Evolutionary conservation across 2,888 invertebrate species (phyloP).

Genomic region (Hirudinaria manillensis): DNA sequence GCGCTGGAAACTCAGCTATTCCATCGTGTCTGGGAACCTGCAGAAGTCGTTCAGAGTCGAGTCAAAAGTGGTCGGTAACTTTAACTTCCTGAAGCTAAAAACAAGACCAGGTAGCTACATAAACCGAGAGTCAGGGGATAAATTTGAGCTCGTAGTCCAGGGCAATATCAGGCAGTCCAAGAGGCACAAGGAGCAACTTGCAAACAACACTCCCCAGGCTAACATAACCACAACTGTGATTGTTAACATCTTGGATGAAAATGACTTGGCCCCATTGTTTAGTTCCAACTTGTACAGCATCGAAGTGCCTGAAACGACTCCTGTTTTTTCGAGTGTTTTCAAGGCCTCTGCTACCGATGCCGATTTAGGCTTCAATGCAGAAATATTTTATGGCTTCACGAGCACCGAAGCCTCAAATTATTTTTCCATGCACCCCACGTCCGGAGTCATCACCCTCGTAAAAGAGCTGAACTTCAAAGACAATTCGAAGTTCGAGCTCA

Average conservation of each 20-base stretch:
- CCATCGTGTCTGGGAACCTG: slow-evolving; percentile 78
- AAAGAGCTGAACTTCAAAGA: slow-evolving; percentile 6
- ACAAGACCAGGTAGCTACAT: slow-evolving; percentile 77
- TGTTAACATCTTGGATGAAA: slow-evolving; percentile 52
- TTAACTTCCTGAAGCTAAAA: slow-evolving; percentile 82
- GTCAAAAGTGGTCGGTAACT: slow-evolving; percentile 80
- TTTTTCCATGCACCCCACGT: background rate
- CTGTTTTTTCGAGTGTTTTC: slow-evolving; percentile 73
- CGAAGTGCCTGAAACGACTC: slow-evolving; percentile 79
- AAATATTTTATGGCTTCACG: slow-evolving; percentile 72
- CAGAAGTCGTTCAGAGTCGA: slow-evolving; percentile 86
- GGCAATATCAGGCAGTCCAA: slow-evolving; percentile 58
- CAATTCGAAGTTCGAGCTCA: background rate
- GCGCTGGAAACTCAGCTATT: slow-evolving; percentile 61
- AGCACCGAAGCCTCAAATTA: background rate
- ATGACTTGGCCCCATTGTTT: slow-evolving; percentile 85
- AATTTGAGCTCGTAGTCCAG: slow-evolving; percentile 72
- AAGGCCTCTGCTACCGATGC: slow-evolving; percentile 79
- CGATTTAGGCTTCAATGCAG: slow-evolving; percentile 88
- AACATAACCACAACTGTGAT: slow-evolving; percentile 57
- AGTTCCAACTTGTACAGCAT: slow-evolving; percentile 80
- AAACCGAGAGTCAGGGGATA: slow-evolving; percentile 83
- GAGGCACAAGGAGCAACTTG: slow-evolving; percentile 52
- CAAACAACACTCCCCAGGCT: slow-evolving; percentile 54
- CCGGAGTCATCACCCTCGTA: background rate